Base-by-base conservation (phyloP, 2,797 vertebrate genomes). In the Chaetodon trifasciatus region DNA sequence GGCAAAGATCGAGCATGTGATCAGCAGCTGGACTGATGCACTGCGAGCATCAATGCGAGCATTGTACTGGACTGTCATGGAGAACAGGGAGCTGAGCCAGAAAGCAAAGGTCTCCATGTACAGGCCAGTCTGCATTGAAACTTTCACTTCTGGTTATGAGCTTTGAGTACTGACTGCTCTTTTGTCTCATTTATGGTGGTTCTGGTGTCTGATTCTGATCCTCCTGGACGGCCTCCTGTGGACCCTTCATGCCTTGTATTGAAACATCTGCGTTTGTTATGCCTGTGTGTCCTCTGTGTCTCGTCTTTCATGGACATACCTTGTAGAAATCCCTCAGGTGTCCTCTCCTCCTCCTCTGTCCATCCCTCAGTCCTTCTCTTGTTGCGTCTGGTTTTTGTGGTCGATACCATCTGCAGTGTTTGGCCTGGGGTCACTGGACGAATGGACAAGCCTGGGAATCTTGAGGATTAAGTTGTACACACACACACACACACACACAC, bases 391-490 rank as follows among this genome's bases (percentile, higher is more conserved):
- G 64, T 39, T 61, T 47, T 32, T 13, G 5, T 4, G 39, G 24
- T 82, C 23, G 23, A 67, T 53, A 58, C 42, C 11, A 0, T 76
- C 42, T 11, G 15, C 37, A 32, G n/a, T 21, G 10, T 72, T 82
- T 72, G 70, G 69, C 70, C 52, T 28, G 0, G 1, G 37, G 73
- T 24, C 13, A 2, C 13, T 6, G 65, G 50, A 9, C 64, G 73
- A 77, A 61, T 10, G 19, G 49, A 63, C 75, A 47, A 58, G 37
- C 9, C 10, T 8, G 60, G 42, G 15, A 42, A 35, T 53, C 21
- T 47, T 28, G 19, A 23, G 64, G 78, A 80, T 74, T 76, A 76
- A 23, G 35, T 21, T 28, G 16, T 32, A 3, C 8, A 6, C 44
- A 63, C 47, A 46, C 44, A 63, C 47, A 46, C 69, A 63, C 52